Evolutionary conservation across 1,140 invertebrate genomes (phyloP).

Genomic region (Trissolcus basalis): DNA sequence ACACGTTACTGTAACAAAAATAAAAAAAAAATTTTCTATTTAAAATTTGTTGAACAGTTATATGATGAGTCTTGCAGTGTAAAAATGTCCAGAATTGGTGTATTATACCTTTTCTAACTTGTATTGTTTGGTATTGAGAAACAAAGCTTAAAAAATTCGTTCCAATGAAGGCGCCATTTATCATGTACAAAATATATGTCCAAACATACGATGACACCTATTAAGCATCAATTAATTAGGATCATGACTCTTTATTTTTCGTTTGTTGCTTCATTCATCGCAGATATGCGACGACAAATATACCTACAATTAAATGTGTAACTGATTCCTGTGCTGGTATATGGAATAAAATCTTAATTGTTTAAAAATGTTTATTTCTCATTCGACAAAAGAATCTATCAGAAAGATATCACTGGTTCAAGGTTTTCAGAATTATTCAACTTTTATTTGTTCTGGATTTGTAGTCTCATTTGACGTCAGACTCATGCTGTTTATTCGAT

Average conservation of each 20-base stretch:
- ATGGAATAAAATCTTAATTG: too few relatives aligned
- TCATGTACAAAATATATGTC: neutral
- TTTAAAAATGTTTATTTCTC: too few relatives aligned
- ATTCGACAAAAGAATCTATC: too few relatives aligned
- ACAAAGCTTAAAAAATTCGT: neutral
- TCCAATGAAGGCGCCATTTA: neutral
- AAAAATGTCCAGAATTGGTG: too few relatives aligned
- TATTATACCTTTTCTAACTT: neutral
- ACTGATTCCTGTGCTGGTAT: neutral
- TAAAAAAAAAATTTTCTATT: too few relatives aligned
- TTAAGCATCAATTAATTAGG: neutral
- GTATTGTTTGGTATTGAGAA: neutral
- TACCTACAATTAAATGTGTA: neutral
- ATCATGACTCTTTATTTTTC: neutral
- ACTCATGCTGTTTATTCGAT: conserved; percentile 20
- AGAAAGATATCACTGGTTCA: conserved; percentile 7
- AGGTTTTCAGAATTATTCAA: conserved; percentile 13
- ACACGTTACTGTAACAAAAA: too few relatives aligned
- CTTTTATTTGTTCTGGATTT: neutral
- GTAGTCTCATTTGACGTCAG: conserved; percentile 2
- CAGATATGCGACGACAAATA: too few relatives aligned
- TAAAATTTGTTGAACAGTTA: too few relatives aligned
- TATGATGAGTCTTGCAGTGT: too few relatives aligned
- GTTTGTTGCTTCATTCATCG: too few relatives aligned
- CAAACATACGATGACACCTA: neutral